Evolutionary conservation across 1,140 invertebrate species (phyloP), one percentile per base, ranked within the genome.

Genomic region (Sipha flava): DNA sequence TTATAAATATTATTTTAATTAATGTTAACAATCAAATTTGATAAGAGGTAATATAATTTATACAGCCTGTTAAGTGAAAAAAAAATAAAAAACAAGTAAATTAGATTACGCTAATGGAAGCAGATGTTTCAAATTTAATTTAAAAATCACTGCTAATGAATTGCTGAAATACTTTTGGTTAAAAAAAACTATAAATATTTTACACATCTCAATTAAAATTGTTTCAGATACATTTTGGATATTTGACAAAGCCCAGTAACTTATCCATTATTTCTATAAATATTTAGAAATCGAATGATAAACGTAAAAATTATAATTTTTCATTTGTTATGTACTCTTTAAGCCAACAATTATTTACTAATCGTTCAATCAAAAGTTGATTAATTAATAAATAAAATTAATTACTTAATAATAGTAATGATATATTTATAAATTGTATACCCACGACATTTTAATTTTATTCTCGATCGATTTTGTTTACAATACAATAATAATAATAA

Each of bases 91-190:
- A 18, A 16, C 66, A 23, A 29, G 40, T 47, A 70, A 70, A 47
- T 70, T 70, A 47, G 45, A 70, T 18, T 29, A 47, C 14, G 66
- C 23, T 70, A 45, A 47, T 47, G 3, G 40, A n/a, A 47, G 31
- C 66, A 70, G 66, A 70, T 70, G 66, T 45, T 70, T 70, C 29
- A 47, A 47, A 70, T 70, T 70, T 3, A 14, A 45, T 68, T 45
- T 7, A 68, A 26, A 68, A 45, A 43, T 18, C 23, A 12, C 9
- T 29, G n/a, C 66, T 45, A 47, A 70, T 47, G 40, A 45, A 16
- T 29, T 12, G 40, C 40, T 70, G 23, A 47, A 70, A 70, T 70
- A 29, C 23, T 47, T 70, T 29, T n/a, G 16, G 66, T 47, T 7
- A 70, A 68, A 26, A 29, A 29, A 12, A 26, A 31, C 26, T 31